Evolutionary conservation across 2,797 vertebrate genomes (phyloP).

Genomic region (Clarias platycephalus): DNA sequence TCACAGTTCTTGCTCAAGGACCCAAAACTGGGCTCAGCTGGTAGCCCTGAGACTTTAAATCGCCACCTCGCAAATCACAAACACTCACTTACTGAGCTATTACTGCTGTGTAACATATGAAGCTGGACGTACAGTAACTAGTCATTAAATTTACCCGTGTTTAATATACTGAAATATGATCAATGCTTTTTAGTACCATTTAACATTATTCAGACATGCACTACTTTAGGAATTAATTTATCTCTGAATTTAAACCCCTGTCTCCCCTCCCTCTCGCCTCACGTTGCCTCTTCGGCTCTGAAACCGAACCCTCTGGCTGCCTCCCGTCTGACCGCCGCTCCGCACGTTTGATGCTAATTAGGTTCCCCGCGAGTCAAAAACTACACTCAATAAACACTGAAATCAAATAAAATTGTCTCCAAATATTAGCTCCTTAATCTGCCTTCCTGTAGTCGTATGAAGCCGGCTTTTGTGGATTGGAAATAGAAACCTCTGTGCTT

Average conservation of each 20-base stretch:
- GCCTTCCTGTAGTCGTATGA: conserved; percentile 65
- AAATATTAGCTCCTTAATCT: conserved; percentile 73
- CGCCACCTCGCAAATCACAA: neutral
- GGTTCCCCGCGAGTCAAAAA: conserved; percentile 65
- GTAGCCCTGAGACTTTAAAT: neutral
- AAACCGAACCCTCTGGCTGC: conserved; percentile 66
- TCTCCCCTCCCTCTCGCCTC: conserved; percentile 51
- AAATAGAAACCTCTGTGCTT: conserved; percentile 64
- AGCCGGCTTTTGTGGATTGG: conserved; percentile 66
- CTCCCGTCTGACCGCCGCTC: conserved; percentile 62
- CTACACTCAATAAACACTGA: conserved; percentile 72
- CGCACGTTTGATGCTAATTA: conserved; percentile 72
- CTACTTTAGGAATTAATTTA: conserved; percentile 57
- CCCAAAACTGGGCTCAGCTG: neutral
- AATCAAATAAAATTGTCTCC: conserved; percentile 76
- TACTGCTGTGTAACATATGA: neutral
- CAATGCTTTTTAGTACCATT: conserved; percentile 39
- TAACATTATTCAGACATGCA: conserved; percentile 1
- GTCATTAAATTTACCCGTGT: neutral
- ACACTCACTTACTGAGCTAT: neutral
- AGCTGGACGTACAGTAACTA: neutral
- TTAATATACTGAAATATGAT: neutral
- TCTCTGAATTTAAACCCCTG: conserved; percentile 54
- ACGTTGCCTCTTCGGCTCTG: conserved; percentile 55
- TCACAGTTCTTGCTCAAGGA: neutral